Evolutionary conservation across 2,888 invertebrate genomes (phyloP).

Genomic region (Aspidapion aeneum): DNA sequence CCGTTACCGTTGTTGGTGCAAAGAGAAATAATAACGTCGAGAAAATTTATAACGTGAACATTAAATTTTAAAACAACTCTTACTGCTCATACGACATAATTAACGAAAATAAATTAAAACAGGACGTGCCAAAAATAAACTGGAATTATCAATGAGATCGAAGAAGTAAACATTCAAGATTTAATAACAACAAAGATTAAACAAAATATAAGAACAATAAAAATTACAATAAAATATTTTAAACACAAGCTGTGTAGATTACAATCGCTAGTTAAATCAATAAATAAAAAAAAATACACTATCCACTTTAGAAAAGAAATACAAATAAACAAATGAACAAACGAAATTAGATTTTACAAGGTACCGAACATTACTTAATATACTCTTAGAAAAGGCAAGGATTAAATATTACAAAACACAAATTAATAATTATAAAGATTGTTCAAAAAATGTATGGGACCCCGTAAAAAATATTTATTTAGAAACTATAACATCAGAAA

Average conservation of each 20-base stretch:
- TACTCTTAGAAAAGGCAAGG: neutral
- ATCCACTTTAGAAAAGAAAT: neutral
- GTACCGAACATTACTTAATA: neutral
- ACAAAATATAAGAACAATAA: neutral
- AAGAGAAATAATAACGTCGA: too few relatives aligned
- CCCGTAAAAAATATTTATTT: neutral
- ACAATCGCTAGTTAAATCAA: neutral
- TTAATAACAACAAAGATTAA: neutral
- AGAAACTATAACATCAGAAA: neutral
- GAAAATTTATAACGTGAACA: too few relatives aligned
- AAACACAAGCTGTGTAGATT: neutral
- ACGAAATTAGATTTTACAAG: neutral
- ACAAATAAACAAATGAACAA: neutral
- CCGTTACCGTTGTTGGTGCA: too few relatives aligned
- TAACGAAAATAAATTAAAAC: too few relatives aligned
- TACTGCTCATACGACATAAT: too few relatives aligned
- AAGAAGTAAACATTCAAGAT: too few relatives aligned
- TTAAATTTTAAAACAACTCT: too few relatives aligned
- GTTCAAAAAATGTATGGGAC: neutral
- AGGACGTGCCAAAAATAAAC: too few relatives aligned
- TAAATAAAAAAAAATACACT: neutral
- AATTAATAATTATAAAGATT: neutral
- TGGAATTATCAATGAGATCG: too few relatives aligned
- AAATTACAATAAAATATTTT: neutral
- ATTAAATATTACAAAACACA: neutral